phyloP scores from a whole-genome alignment of 2,113 vertebrate genomes.

The Nibea albiflora region DNA sequence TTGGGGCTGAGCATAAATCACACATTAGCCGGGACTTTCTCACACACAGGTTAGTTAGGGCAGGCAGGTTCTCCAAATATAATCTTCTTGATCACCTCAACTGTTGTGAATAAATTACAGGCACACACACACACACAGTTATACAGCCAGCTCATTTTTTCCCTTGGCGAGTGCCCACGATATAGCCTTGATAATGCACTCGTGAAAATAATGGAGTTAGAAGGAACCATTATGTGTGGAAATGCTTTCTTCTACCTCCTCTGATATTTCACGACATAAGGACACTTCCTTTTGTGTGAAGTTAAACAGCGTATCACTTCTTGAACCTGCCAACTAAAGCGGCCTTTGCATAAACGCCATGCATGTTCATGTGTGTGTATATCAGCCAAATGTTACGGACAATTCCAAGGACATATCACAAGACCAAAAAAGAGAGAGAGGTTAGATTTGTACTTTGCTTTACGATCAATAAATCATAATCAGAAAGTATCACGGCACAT shows the following conservation, averaged over 20 bases:
- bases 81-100: constrained; percentile 31
- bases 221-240: constrained; percentile 17
- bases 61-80: constrained; percentile 16
- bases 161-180: neutral
- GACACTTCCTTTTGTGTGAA: neutral
- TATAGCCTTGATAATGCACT: constrained; percentile 28
- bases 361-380: neutral
- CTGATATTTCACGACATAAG: neutral
- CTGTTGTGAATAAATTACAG: constrained; percentile 1
- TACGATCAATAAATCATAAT: too few relatives aligned
- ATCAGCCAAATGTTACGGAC: neutral
- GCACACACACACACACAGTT: neutral
- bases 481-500: too few relatives aligned
- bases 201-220: constrained; percentile 26
- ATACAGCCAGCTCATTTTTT: constrained; percentile 5
- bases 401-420: too few relatives aligned
- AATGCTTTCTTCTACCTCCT: constrained; percentile 2
- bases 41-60: constrained; percentile 14
- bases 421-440: too few relatives aligned
- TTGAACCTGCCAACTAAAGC: neutral
- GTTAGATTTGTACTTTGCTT: too few relatives aligned
- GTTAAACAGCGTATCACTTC: neutral
- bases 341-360: neutral
- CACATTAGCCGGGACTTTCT: constrained; percentile 7
- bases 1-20: constrained; percentile 32